phyloP scores from a whole-genome alignment of 2,888 invertebrate genomes.

The Furcula furcula region DNA sequence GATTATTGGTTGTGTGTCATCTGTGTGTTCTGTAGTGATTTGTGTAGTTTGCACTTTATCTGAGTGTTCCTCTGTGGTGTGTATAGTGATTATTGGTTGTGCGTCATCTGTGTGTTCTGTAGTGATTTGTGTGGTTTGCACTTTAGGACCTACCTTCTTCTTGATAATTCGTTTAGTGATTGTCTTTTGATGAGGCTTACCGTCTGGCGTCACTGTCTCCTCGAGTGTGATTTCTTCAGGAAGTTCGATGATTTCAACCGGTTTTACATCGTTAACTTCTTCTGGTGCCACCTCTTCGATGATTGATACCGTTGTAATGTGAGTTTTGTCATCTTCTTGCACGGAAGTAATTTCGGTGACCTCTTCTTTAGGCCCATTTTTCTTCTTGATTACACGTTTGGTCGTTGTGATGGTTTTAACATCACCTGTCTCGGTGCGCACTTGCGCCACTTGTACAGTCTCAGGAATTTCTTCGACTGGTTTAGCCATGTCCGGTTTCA shows the following conservation, averaged over 20 bases:
- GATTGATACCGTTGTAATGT: constrained; percentile 3
- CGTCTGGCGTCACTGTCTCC: constrained; percentile 35
- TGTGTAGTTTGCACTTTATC: too few relatives aligned
- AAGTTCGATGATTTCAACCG: constrained; percentile 3
- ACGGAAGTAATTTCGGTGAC: constrained; percentile 49
- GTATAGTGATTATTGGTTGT: constrained; percentile 24
- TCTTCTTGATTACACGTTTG: constrained; percentile 50
- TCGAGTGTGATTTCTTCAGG: constrained; percentile 4
- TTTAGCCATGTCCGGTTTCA: neutral
- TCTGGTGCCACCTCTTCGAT: constrained; percentile 2
- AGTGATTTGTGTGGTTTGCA: constrained; percentile 11
- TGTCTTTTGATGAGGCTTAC: constrained; percentile 34
- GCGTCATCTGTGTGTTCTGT: constrained; percentile 13
- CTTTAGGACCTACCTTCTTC: constrained; percentile 36
- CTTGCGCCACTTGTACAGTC: constrained; percentile 6
- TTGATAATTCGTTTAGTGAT: constrained; percentile 36
- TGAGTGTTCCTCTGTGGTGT: too few relatives aligned
- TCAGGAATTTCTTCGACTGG: constrained; percentile 5
- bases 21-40: constrained; percentile 7
- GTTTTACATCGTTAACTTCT: neutral
- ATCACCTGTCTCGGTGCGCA: constrained; percentile 3
- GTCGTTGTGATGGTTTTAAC: constrained; percentile 4
- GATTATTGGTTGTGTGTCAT: constrained; percentile 2
- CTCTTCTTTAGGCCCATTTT: constrained; percentile 39
- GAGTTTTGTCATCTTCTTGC: constrained; percentile 46